phyloP scores from a whole-genome alignment of 1,140 invertebrate species.

The Apis mellifera region DNA sequence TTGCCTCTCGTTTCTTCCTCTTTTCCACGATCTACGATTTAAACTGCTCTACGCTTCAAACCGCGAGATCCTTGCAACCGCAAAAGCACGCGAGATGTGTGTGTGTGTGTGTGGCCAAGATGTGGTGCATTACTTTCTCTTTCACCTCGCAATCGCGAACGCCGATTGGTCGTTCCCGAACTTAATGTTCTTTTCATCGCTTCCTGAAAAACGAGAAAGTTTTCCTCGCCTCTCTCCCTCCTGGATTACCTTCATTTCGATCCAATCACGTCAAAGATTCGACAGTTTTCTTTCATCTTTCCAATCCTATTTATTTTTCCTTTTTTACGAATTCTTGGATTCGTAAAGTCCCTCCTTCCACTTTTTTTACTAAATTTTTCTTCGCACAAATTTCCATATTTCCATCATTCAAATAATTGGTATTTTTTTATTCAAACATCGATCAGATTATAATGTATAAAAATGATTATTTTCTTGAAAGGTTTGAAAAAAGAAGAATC shows the following conservation, averaged over 20 bases:
- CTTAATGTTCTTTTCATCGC: not conserved
- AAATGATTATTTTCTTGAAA: too few relatives aligned
- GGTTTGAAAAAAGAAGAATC: too few relatives aligned
- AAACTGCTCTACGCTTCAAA: conserved; percentile 18
- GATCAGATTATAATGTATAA: too few relatives aligned
- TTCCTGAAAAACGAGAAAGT: conserved; percentile 11
- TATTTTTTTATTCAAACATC: too few relatives aligned
- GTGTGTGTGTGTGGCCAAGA: conserved; percentile 30
- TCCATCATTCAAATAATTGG: too few relatives aligned
- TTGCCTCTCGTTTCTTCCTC: not conserved
- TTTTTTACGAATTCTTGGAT: too few relatives aligned
- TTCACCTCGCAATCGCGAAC: conserved; percentile 33
- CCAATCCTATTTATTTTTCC: too few relatives aligned
- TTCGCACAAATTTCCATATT: too few relatives aligned
- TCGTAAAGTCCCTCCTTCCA: too few relatives aligned
- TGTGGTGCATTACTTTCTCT: conserved; percentile 56
- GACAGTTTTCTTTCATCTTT: too few relatives aligned
- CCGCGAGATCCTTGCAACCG: conserved; percentile 12
- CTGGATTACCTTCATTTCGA: not conserved
- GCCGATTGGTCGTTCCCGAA: conserved; percentile 18
- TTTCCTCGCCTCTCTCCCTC: not conserved
- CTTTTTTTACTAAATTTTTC: too few relatives aligned
- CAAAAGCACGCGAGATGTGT: conserved; percentile 8
- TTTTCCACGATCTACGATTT: not conserved
- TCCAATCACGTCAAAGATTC: too few relatives aligned